phyloP scores from a whole-genome alignment of 2,888 invertebrate genomes.

The Pardosa pseudoannulata region DNA sequence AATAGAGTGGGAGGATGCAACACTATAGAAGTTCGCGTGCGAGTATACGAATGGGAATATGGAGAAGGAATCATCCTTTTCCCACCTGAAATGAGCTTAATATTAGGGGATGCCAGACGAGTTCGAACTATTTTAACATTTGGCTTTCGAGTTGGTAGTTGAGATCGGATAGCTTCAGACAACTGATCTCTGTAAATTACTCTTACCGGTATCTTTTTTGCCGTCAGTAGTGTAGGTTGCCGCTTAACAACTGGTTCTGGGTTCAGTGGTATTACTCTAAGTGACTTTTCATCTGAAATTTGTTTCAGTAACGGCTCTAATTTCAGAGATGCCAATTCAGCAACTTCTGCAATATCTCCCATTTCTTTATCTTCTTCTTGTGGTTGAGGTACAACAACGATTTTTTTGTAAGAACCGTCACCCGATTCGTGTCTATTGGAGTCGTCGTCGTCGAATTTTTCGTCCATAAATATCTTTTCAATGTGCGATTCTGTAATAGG shows the following conservation, averaged over 20 bases:
- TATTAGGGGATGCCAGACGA: conserved; percentile 33
- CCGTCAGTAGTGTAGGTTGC: conserved; percentile 31
- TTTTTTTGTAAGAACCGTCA: conserved; percentile 28
- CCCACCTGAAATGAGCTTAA: conserved; percentile 37
- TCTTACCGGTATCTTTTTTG: conserved; percentile 52
- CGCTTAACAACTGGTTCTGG: neutral
- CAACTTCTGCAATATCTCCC: conserved; percentile 38
- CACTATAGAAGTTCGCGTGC: conserved; percentile 20
- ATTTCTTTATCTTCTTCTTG: conserved; percentile 29
- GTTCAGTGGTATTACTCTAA: conserved; percentile 21
- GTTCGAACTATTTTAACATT: conserved; percentile 46
- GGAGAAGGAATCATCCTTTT: conserved; percentile 8
- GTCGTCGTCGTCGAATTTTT: neutral
- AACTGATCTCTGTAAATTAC: conserved; percentile 54
- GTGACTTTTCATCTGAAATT: neutral
- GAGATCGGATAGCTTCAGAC: conserved; percentile 2
- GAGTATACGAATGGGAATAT: conserved; percentile 21
- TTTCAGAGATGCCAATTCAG: conserved; percentile 39
- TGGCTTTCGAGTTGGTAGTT: conserved; percentile 9
- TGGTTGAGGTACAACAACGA: conserved; percentile 37
- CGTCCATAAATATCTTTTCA: conserved; percentile 55
- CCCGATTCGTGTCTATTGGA: neutral
- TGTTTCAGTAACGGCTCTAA: conserved; percentile 32
- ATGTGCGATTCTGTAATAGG: conserved; percentile 44
- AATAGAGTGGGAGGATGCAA: conserved; percentile 46